These are phyloP conservation scores for Eurosta solidaginis DNA, from an alignment of 1,140 invertebrate species.

Conservation along the genomic window DNA sequence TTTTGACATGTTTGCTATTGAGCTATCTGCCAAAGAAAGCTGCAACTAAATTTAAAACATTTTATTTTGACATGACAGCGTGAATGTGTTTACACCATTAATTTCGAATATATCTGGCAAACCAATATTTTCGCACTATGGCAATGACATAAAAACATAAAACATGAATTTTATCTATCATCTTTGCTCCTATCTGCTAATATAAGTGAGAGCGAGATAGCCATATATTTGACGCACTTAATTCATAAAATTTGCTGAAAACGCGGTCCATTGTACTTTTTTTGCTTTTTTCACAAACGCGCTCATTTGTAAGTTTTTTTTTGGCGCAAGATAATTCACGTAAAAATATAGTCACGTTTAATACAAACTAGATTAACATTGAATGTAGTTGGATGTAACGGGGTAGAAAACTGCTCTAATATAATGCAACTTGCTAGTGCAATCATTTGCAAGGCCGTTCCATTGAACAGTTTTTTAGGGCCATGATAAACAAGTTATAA, in stretches of 20 bases:
- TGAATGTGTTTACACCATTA: background rate
- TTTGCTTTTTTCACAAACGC: background rate
- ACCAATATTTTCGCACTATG: background rate
- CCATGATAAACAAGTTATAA: too few species aligned
- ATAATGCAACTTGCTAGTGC: too few species aligned
- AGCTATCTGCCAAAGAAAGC: too few species aligned
- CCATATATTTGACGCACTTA: background rate
- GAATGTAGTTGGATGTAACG: too few species aligned
- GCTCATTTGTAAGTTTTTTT: background rate
- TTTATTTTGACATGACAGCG: too few species aligned
- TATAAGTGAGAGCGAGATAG: background rate
- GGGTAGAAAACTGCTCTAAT: too few species aligned
- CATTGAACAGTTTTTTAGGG: too few species aligned
- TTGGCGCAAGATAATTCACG: background rate
- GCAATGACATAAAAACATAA: background rate
- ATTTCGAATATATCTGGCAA: background rate
- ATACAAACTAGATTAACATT: too few species aligned
- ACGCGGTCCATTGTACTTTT: background rate
- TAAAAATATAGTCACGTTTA: too few species aligned
- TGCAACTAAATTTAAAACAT: too few species aligned
- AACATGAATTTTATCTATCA: background rate
- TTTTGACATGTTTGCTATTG: too few species aligned
- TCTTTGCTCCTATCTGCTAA: background rate
- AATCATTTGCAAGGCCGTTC: too few species aligned
- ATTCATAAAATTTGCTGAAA: background rate